These are phyloP conservation scores for Vanessa cardui DNA, from an alignment of 2,888 invertebrate genomes.

Conservation along the genomic window DNA sequence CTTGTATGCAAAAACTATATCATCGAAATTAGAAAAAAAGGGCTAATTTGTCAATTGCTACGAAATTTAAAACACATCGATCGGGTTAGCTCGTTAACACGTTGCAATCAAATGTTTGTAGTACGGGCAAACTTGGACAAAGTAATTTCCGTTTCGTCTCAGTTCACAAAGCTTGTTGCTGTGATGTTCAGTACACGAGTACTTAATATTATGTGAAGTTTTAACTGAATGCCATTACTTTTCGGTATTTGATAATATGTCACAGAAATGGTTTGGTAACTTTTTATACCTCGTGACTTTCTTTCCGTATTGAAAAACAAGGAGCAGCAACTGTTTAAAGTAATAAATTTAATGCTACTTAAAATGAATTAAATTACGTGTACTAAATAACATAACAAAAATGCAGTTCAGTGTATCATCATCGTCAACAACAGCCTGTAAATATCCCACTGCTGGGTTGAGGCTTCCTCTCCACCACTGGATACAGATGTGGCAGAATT, in stretches of 20 bases:
- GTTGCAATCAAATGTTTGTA: constrained; percentile 26
- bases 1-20: no score
- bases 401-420: no score
- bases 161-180: constrained; percentile 52
- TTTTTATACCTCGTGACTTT: no score
- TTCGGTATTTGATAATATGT: constrained; percentile 17
- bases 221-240: constrained; percentile 28
- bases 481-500: no score
- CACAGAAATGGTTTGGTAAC: neutral
- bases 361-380: no score
- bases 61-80: neutral
- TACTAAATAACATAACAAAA: no score
- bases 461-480: no score
- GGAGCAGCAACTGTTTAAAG: no score
- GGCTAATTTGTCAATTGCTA: neutral
- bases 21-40: neutral
- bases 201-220: constrained; percentile 32
- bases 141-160: constrained; percentile 62
- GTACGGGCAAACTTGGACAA: constrained; percentile 51
- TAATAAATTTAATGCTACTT: no score
- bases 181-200: constrained; percentile 33
- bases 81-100: constrained; percentile 18
- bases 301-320: no score
- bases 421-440: no score
- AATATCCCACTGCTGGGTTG: no score